Conservation (phyloP, 2,888 invertebrate genomes). For the Apoderus coryli region DNA sequence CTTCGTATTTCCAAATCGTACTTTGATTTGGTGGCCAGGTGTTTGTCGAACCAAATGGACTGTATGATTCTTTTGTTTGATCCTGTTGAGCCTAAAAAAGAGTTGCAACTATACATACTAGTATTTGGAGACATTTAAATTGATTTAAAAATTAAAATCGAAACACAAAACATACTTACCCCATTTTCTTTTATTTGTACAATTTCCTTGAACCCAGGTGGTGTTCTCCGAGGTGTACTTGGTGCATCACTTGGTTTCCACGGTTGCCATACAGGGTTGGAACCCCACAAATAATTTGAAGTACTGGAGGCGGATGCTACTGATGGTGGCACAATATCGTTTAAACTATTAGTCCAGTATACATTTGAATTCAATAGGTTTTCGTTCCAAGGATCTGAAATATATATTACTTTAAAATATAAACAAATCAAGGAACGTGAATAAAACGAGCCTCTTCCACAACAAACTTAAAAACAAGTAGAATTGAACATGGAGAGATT, state of each 20-base stretch:
- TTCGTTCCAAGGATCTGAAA: conserved; percentile 24
- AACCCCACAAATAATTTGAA: conserved; percentile 30
- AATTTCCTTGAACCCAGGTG: conserved; percentile 29
- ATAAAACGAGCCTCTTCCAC: too few relatives aligned
- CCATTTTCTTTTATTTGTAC: conserved; percentile 1
- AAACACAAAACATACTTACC: too few relatives aligned
- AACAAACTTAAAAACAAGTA: too few relatives aligned
- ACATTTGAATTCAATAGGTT: conserved; percentile 18
- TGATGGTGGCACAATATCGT: conserved; percentile 20
- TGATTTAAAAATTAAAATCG: conserved; percentile 4
- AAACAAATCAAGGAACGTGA: too few relatives aligned
- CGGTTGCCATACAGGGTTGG: conserved; percentile 32
- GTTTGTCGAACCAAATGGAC: conserved; percentile 31
- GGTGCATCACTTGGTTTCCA: conserved; percentile 26
- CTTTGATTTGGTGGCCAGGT: conserved; percentile 31
- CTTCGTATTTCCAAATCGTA: conserved; percentile 29
- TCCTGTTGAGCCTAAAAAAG: conserved; percentile 12
- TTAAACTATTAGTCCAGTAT: conserved; percentile 21
- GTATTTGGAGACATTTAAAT: not conserved
- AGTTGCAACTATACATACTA: conserved; percentile 4
- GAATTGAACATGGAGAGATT: too few relatives aligned
- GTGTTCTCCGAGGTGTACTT: conserved; percentile 29
- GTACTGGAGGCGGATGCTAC: conserved; percentile 17
- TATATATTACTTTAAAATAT: conserved; percentile 4
- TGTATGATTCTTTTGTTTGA: conserved; percentile 24